phyloP scores from a whole-genome alignment of 2,797 vertebrate genomes.

The Dallia pectoralis region DNA sequence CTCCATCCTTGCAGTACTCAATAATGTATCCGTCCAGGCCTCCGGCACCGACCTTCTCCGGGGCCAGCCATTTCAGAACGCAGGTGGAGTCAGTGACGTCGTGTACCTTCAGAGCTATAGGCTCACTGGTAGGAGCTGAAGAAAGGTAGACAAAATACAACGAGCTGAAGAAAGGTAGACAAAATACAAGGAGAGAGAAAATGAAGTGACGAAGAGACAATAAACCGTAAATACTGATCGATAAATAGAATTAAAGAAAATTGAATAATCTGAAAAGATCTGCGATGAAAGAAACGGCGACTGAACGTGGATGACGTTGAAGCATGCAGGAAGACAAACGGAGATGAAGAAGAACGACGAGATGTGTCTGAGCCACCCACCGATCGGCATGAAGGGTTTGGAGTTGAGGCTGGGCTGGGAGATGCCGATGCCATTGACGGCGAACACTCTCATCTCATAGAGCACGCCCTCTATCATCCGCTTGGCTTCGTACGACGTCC shows the following conservation, averaged over 20 bases:
- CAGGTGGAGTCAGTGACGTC: slow-evolving; percentile 86
- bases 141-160: not conserved
- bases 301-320: not conserved
- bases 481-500: slow-evolving; percentile 81
- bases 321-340: not conserved
- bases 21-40: slow-evolving; percentile 89
- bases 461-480: slow-evolving; percentile 90
- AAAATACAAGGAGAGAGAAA: not conserved
- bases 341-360: slow-evolving; percentile 29
- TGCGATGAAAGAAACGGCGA: not conserved
- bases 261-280: not conserved
- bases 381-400: slow-evolving; percentile 92
- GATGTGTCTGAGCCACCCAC: slow-evolving; percentile 55
- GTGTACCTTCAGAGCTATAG: slow-evolving; percentile 78
- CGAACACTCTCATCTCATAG: slow-evolving; percentile 91
- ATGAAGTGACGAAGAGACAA: not conserved
- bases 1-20: slow-evolving; percentile 88
- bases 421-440: slow-evolving; percentile 85
- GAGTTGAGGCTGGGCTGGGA: slow-evolving; percentile 83
- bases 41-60: slow-evolving; percentile 83
- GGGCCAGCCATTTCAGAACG: slow-evolving; percentile 86
- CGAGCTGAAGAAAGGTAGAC: not conserved
- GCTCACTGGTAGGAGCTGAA: slow-evolving; percentile 84
- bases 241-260: not conserved
- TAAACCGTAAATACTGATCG: not conserved